phyloP scores from a whole-genome alignment of 2,888 invertebrate genomes.

The Hyles lineata region DNA sequence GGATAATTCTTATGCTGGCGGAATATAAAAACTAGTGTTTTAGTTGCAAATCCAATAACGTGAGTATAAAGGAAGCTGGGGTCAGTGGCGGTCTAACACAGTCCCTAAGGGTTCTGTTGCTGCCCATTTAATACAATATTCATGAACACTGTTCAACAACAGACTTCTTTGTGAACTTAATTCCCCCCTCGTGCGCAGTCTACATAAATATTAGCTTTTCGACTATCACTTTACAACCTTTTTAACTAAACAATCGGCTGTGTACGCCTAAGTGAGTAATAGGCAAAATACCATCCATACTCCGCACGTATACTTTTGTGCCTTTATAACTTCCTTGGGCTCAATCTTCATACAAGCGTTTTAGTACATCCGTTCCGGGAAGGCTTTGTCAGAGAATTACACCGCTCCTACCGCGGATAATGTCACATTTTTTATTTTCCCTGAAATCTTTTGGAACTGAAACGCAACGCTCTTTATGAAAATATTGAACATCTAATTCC shows the following conservation, averaged over 20 bases:
- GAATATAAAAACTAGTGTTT: background rate
- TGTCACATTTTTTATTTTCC: conserved; percentile 20
- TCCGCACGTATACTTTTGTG: conserved; percentile 16
- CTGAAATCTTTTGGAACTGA: background rate
- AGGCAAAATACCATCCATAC: conserved; percentile 8
- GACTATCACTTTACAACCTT: background rate
- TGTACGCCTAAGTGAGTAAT: too few species aligned
- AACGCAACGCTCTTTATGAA: background rate
- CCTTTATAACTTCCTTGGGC: conserved; percentile 18
- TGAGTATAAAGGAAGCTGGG: conserved; percentile 47
- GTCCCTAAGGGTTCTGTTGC: conserved; percentile 48
- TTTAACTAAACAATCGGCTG: too few species aligned
- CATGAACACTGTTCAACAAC: conserved; percentile 52
- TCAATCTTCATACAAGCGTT: conserved; percentile 28
- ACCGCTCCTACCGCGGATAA: conserved; percentile 23
- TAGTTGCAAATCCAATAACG: conserved; percentile 60
- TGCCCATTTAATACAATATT: conserved; percentile 53
- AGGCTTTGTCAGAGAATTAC: conserved; percentile 30
- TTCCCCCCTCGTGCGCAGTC: background rate
- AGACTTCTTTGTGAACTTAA: conserved; percentile 36
- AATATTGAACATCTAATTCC: background rate
- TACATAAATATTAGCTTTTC: background rate
- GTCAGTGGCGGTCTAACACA: conserved; percentile 43
- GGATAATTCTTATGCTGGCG: background rate
- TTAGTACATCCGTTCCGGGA: conserved; percentile 32